Evolutionary conservation across 1,140 invertebrate genomes (phyloP).

Genomic region (Sarcophaga peregrina): DNA sequence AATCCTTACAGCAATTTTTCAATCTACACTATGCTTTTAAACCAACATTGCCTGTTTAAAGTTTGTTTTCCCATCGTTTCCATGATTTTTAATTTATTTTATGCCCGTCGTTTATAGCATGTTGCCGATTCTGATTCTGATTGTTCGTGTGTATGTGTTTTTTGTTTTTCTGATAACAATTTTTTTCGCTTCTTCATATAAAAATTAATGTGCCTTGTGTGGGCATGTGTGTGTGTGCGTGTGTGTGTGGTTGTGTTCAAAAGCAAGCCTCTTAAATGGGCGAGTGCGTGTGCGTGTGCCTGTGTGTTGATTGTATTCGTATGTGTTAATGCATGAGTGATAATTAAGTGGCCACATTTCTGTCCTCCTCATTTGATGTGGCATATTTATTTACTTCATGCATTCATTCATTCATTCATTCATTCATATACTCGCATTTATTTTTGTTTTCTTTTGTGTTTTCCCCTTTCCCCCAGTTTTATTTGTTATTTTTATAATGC

Average conservation of each 20-base stretch:
- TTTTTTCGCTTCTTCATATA: not conserved
- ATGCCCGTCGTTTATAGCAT: no score
- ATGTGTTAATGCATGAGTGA: constrained; percentile 45
- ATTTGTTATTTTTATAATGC: not conserved
- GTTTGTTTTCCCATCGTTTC: no score
- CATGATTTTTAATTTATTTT: no score
- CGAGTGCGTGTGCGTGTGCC: no score
- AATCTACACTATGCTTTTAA: no score
- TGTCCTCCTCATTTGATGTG: constrained; percentile 1
- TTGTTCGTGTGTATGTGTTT: not conserved
- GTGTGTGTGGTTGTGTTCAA: not conserved
- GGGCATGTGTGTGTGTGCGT: not conserved
- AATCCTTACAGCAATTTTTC: no score
- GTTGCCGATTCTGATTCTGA: no score
- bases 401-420: not conserved
- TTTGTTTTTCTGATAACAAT: not conserved
- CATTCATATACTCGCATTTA: not conserved
- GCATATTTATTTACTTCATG: constrained; percentile 1
- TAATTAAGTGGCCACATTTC: constrained; percentile 48
- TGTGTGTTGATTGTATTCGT: not conserved
- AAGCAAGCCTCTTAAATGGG: no score
- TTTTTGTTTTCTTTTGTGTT: not conserved
- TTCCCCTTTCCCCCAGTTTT: not conserved
- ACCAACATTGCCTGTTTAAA: no score
- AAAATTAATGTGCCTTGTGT: not conserved